phyloP scores from a whole-genome alignment of 2,113 vertebrate species.

The Sminthopsis crassicaudata region DNA sequence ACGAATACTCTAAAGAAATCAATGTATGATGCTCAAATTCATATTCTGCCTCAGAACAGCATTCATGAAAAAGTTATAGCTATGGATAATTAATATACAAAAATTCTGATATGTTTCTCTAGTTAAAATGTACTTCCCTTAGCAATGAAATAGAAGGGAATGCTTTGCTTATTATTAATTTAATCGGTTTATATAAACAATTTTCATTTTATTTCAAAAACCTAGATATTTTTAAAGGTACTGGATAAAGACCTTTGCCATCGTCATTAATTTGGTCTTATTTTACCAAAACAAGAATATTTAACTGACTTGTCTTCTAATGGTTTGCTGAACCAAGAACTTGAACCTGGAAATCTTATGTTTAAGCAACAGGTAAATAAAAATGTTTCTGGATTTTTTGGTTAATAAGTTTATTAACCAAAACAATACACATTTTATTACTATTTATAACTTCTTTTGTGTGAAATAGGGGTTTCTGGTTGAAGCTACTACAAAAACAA shows the following conservation, averaged over 20 bases:
- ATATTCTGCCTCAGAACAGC: not conserved
- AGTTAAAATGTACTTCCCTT: not conserved
- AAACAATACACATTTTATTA: not conserved
- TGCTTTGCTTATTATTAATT: not conserved
- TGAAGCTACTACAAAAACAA: not conserved
- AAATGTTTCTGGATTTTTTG: not conserved
- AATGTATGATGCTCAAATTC: not conserved
- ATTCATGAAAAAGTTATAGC: not conserved
- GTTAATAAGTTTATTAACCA: no score
- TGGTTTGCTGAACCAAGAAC: not conserved
- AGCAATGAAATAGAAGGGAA: not conserved
- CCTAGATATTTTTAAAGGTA: not conserved
- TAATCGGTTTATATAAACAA: not conserved
- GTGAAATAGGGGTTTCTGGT: not conserved
- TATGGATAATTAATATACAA: not conserved
- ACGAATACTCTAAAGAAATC: not conserved
- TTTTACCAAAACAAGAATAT: not conserved
- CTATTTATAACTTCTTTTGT: not conserved
- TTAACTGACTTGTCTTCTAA: not conserved
- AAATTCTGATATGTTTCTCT: not conserved
- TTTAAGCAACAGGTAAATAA: not conserved
- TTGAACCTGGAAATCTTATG: not conserved
- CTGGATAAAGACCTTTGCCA: not conserved
- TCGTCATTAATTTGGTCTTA: not conserved
- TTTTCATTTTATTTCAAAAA: not conserved